A percentile compares a stretch with the other conserved stretches of the same genome.
Evolutionary conservation across 2,888 invertebrate genomes (phyloP).

Genomic region (Ormyrus nitidulus): DNA sequence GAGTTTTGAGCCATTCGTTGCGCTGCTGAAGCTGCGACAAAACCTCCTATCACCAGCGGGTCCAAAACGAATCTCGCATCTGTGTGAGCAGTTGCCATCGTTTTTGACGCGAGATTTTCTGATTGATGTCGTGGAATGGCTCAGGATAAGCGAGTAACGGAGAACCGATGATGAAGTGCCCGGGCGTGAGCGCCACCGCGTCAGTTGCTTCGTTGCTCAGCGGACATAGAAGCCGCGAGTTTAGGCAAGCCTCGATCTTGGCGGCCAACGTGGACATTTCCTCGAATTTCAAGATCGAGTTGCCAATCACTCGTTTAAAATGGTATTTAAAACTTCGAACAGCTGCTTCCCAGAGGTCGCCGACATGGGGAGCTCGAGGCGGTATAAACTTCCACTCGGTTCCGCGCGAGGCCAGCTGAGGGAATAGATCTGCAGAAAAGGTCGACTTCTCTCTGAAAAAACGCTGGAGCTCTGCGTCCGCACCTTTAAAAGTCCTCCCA

Average conservation of each 20-base stretch:
- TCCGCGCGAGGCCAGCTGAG: neutral
- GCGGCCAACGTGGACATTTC: neutral
- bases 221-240: neutral
- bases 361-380: neutral
- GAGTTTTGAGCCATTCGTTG: neutral
- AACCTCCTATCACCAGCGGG: neutral
- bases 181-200: slow-evolving; percentile 12
- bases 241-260: neutral
- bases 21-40: neutral
- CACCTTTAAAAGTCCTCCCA: neutral
- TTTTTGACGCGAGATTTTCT: too few species aligned
- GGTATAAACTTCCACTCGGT: neutral
- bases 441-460: neutral
- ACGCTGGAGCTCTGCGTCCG: neutral
- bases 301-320: neutral
- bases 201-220: slow-evolving; percentile 13
- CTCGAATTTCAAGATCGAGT: neutral
- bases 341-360: neutral
- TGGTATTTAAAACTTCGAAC: neutral
- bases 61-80: neutral
- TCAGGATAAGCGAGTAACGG: neutral
- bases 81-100: neutral
- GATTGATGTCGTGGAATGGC: neutral
- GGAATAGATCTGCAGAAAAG: neutral
- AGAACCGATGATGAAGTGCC: slow-evolving; percentile 19